Evolutionary conservation across 2,888 invertebrate species (phyloP).

Genomic region (Drosophila anomalata): DNA sequence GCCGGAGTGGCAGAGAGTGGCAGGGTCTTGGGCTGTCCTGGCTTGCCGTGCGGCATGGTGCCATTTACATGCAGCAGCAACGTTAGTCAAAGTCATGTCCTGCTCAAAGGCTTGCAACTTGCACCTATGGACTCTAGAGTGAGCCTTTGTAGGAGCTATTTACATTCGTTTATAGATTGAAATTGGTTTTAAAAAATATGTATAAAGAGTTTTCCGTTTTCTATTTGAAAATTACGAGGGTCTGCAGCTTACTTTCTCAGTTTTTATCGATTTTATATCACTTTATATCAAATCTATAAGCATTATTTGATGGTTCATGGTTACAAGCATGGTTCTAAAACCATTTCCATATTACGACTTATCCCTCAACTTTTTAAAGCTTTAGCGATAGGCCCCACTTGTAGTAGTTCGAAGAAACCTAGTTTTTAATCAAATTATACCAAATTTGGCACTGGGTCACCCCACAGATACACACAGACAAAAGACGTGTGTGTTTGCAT

Average conservation of each 20-base stretch:
- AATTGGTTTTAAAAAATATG: background rate
- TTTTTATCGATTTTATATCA: background rate
- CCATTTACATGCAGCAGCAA: constrained; percentile 75
- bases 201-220: background rate
- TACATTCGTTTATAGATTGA: background rate
- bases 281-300: too few relatives aligned
- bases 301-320: too few relatives aligned
- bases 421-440: background rate
- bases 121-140: constrained; percentile 16
- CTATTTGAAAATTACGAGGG: background rate
- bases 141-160: constrained; percentile 4
- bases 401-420: too few relatives aligned
- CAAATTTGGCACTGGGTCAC: constrained; percentile 11
- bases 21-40: constrained; percentile 7
- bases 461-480: constrained; percentile 7
- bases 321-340: too few relatives aligned
- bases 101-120: constrained; percentile 52
- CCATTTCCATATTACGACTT: too few relatives aligned
- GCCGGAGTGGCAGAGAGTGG: constrained; percentile 1
- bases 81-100: constrained; percentile 78
- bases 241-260: background rate
- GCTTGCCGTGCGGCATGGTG: constrained; percentile 55
- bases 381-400: too few relatives aligned
- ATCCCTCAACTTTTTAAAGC: too few relatives aligned
- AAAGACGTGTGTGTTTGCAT: background rate